phyloP scores from a whole-genome alignment of 1,140 invertebrate genomes.

The Conus betulinus region DNA sequence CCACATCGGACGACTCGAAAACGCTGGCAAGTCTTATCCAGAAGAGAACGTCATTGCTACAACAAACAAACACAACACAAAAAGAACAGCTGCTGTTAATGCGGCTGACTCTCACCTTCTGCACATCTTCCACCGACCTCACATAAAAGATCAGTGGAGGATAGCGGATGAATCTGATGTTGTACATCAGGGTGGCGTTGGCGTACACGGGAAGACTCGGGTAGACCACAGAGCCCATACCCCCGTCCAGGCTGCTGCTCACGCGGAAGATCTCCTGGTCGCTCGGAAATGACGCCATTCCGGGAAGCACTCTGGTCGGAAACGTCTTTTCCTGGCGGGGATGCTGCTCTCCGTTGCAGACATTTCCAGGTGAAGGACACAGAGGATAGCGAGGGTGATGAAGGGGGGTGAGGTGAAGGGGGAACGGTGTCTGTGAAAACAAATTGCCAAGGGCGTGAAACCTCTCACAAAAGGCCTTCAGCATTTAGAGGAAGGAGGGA shows the following conservation, averaged over 20 bases:
- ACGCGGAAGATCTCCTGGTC: not conserved
- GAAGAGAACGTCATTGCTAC: too few relatives aligned
- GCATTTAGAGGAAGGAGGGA: not conserved
- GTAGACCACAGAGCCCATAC: not conserved
- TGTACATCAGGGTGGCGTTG: not conserved
- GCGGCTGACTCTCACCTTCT: constrained; percentile 22
- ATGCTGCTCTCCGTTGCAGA: not conserved
- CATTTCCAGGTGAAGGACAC: not conserved
- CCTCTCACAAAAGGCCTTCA: too few relatives aligned
- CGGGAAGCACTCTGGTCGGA: not conserved
- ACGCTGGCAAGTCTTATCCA: too few relatives aligned
- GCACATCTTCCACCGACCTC: constrained; percentile 43
- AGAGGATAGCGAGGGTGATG: not conserved
- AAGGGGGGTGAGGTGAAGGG: not conserved
- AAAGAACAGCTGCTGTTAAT: not conserved
- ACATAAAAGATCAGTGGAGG: constrained; percentile 35
- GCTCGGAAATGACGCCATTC: not conserved
- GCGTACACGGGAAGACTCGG: not conserved
- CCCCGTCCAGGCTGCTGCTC: not conserved
- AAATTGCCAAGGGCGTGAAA: too few relatives aligned
- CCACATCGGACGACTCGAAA: too few relatives aligned
- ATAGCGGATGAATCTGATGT: not conserved
- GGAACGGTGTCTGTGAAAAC: not conserved
- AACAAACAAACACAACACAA: too few relatives aligned
- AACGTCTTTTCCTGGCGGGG: not conserved